Evolutionary conservation across 2,797 vertebrate species (phyloP).

Genomic region (Gadopsis bispinosus): DNA sequence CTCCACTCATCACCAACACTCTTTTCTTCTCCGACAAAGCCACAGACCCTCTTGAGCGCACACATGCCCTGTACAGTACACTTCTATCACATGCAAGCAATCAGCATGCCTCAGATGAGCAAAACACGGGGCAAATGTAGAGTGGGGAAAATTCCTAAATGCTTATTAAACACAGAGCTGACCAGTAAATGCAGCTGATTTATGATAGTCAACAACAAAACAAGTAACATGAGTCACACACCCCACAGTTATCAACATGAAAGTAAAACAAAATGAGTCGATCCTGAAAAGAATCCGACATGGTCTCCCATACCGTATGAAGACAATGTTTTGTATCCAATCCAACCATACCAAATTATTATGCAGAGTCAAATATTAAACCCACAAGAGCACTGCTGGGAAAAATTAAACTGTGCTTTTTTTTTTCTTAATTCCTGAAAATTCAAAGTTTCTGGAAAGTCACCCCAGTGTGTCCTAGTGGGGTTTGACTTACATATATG

Average conservation of each 20-base stretch:
- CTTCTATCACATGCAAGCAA: conserved; percentile 61
- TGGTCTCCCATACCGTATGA: conserved; percentile 3
- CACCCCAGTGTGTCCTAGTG: background rate
- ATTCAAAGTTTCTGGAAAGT: conserved; percentile 12
- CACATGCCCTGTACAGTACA: conserved; percentile 30
- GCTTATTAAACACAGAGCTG: conserved; percentile 34
- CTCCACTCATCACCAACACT: conserved; percentile 21
- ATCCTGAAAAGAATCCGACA: conserved; percentile 26
- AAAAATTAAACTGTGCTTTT: background rate
- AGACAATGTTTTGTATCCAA: conserved; percentile 16
- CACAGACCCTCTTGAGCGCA: conserved; percentile 33
- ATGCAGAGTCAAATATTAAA: conserved; percentile 23
- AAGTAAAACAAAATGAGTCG: conserved; percentile 41
- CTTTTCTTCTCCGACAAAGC: conserved; percentile 36
- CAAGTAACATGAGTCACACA: conserved; percentile 36
- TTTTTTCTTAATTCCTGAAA: conserved; percentile 23
- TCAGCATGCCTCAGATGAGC: conserved; percentile 56
- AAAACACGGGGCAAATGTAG: conserved; percentile 59
- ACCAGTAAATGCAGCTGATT: conserved; percentile 58
- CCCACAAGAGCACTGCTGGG: conserved; percentile 6
- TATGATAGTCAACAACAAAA: conserved; percentile 48
- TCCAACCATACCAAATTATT: conserved; percentile 31
- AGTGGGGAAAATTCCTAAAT: conserved; percentile 47
- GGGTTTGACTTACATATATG: conserved; percentile 79
- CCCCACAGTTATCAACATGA: conserved; percentile 39